These are phyloP conservation scores for Phyllostomus discolor DNA, from an alignment of 2,113 vertebrate species.

Conservation along the genomic window DNA sequence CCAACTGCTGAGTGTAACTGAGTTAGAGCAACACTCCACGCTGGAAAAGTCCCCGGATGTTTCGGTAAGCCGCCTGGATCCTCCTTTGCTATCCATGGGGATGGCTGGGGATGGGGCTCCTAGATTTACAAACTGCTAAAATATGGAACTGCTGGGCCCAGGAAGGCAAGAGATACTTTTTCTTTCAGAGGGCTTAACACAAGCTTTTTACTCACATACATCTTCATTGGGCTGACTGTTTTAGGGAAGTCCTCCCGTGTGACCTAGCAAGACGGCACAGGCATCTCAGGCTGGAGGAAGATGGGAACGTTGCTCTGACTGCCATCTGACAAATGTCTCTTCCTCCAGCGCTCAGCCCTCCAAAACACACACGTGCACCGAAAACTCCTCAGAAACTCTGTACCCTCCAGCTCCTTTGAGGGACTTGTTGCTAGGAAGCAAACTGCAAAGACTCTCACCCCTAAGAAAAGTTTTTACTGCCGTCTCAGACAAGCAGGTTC, in stretches of 20 bases:
- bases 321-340: not conserved
- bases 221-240: not conserved
- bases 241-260: not conserved
- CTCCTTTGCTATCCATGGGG: not conserved
- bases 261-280: not conserved
- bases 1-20: not conserved
- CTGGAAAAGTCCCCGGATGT: not conserved
- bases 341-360: not conserved
- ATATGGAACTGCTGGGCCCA: not conserved
- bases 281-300: not conserved
- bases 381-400: constrained; percentile 42
- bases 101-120: not conserved
- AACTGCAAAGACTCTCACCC: constrained; percentile 25
- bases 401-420: constrained; percentile 29
- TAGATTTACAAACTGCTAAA: not conserved
- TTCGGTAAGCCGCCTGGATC: not conserved
- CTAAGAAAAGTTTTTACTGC: constrained; percentile 43
- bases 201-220: not conserved
- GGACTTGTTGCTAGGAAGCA: constrained; percentile 72
- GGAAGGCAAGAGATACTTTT: not conserved
- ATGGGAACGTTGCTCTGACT: not conserved
- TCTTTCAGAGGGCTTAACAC: not conserved
- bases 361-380: not conserved
- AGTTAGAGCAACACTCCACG: not conserved
- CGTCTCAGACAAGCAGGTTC: constrained; percentile 26